These are phyloP conservation scores for Micropoecilia bifurca DNA, from an alignment of 2,797 vertebrate genomes.

Conservation along the genomic window DNA sequence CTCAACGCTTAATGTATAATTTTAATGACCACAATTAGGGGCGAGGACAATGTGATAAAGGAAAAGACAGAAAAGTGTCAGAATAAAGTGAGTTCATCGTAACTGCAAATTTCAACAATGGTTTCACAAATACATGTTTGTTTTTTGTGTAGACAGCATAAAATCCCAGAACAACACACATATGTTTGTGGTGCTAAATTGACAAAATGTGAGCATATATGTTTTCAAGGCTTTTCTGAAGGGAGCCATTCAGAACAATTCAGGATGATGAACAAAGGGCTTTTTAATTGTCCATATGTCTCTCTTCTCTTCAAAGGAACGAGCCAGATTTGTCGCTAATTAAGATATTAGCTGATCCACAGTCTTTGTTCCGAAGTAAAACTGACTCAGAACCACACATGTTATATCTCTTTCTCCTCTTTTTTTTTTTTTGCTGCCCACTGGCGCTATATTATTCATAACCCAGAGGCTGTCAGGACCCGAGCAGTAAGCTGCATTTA, in stretches of 20 bases:
- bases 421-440: constrained; percentile 29
- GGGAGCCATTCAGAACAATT: constrained; percentile 55
- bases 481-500: constrained; percentile 53
- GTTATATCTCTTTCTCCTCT: background rate
- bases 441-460: constrained; percentile 73
- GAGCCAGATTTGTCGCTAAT: constrained; percentile 61
- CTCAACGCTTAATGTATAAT: background rate
- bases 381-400: constrained; percentile 19
- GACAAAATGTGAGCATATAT: background rate
- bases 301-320: constrained; percentile 45
- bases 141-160: background rate
- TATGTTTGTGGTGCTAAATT: background rate
- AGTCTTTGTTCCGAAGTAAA: constrained; percentile 40
- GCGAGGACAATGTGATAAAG: background rate
- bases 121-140: background rate
- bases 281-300: constrained; percentile 83
- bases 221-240: constrained; percentile 51
- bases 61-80: background rate
- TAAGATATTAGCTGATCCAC: constrained; percentile 52
- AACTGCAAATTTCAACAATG: background rate
- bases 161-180: background rate
- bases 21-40: background rate
- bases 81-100: background rate
- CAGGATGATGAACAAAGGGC: constrained; percentile 73
- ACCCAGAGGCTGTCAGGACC: constrained; percentile 44